Base-by-base conservation (phyloP, 1,140 invertebrate species). In the Drosophila jambulina region DNA sequence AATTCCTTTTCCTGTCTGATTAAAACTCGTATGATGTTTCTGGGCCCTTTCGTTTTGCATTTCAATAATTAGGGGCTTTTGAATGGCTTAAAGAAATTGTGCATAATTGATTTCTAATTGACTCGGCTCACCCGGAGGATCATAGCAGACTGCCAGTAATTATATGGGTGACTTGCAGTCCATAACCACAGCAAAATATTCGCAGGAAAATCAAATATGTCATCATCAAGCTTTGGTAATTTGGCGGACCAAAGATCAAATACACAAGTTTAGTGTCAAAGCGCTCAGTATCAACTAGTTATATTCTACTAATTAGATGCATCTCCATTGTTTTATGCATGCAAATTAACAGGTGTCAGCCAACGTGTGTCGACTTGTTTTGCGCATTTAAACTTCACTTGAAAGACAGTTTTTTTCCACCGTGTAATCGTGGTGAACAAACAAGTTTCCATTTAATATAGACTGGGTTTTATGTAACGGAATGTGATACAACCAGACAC, bases 91-190 rank as follows among this genome's bases (percentile, higher is more conserved):
- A 21, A 58, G 1, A 25, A 23, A 5, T 34, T 12, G 15, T 29
- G 17, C 34, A 72, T 48, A 51, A 71, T 72, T 54, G 68, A 72
- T 71, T 72, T 72, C 36, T 42, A 59, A 72, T 72, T 71, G 69
- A 67, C 25, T 36, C 10, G 19, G n/a, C n/a, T 27, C 15, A 29
- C 12, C 23, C 46, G 9, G 9, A n/a, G 19, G 21, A 21, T 53
- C n/a, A 15, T 15, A 17, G 43, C 61, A 38, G 54, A 54, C 61
- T 67, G 15, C 25, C 51, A 40, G 54, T 54, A 64, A 38, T 38
- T 38, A 38, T 6, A 17, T 27, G 46, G 10, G 3, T 25, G 29
- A 38, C 32, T 8, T 25, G 10, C 25, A 21, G 32, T 8, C 13
- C n/a, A 19, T 51, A 34, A 67, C 68, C n/a, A 45, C 46, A 29